A percentile compares a stretch with the other conserved stretches of the same genome.
phyloP scores from a whole-genome alignment of 2,113 vertebrate species.

The Suricata suricatta region DNA sequence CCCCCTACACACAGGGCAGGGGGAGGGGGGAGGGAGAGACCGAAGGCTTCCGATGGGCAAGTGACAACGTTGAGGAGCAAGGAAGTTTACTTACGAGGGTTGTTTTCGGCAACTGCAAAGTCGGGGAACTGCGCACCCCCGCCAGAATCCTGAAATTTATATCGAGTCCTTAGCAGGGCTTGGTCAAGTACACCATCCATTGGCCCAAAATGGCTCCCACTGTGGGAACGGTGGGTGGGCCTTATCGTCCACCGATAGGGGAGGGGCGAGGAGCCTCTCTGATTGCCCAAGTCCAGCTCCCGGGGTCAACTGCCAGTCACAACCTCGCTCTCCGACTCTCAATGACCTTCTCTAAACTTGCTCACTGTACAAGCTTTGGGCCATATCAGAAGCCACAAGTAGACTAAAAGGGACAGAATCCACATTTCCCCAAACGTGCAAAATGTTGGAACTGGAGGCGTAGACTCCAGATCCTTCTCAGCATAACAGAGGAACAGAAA shows the following conservation, averaged over 20 bases:
- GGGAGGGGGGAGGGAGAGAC: background rate
- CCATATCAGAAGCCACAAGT: background rate
- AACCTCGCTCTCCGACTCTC: background rate
- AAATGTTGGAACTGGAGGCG: background rate
- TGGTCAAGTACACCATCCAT: background rate
- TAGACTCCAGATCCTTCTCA: background rate
- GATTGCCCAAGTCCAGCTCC: background rate
- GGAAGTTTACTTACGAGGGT: background rate
- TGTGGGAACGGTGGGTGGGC: background rate
- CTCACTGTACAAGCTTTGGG: background rate
- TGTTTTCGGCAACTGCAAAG: background rate
- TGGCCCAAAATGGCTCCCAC: background rate
- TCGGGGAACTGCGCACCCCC: background rate
- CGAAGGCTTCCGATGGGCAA: fast-evolving
- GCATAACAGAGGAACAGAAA: background rate
- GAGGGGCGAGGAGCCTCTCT: background rate
- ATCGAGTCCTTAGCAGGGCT: background rate
- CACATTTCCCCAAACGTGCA: background rate
- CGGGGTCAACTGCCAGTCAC: background rate
- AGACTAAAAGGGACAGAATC: background rate
- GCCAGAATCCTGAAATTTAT: background rate
- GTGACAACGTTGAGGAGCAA: background rate
- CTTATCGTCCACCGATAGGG: background rate
- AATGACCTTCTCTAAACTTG: background rate
- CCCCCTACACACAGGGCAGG: background rate